Evolutionary conservation across 2,797 vertebrate genomes (phyloP).

Genomic region (Salarias fasciatus): DNA sequence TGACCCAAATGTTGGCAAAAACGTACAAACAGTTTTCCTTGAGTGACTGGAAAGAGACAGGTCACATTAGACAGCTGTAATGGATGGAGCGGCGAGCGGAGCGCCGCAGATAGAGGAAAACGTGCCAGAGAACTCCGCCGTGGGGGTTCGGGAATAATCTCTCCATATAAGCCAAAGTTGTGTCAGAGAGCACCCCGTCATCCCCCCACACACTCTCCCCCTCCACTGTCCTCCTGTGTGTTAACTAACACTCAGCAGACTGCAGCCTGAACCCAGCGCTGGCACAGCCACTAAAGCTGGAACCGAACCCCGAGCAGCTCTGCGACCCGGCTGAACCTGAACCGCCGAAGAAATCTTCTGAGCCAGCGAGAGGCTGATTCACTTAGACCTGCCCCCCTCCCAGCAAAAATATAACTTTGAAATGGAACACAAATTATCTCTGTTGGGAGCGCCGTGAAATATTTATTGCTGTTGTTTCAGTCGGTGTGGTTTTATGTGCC

Average conservation of each 20-base stretch:
- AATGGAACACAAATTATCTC: constrained; percentile 70
- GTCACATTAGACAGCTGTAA: constrained; percentile 77
- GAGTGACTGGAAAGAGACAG: constrained; percentile 71
- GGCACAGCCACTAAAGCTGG: constrained; percentile 64
- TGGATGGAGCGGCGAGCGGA: constrained; percentile 66
- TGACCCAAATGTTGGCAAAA: constrained; percentile 71
- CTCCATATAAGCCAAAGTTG: constrained; percentile 76
- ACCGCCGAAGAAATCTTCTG: constrained; percentile 43
- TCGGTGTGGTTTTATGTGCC: constrained; percentile 68
- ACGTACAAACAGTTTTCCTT: constrained; percentile 50
- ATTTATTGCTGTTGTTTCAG: constrained; percentile 74
- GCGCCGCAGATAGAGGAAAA: constrained; percentile 72
- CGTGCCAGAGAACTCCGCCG: constrained; percentile 72
- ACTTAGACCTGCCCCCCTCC: constrained; percentile 59
- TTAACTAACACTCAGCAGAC: constrained; percentile 83
- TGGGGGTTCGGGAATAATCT: constrained; percentile 81
- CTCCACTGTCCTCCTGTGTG: constrained; percentile 68
- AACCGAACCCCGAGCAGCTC: constrained; percentile 66
- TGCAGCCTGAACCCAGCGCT: constrained; percentile 63
- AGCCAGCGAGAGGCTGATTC: constrained; percentile 57
- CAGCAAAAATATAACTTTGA: constrained; percentile 62
- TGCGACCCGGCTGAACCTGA: constrained; percentile 64
- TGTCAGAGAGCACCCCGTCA: constrained; percentile 76
- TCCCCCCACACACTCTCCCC: constrained; percentile 25
- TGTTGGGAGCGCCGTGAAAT: constrained; percentile 60